Evolutionary conservation across 2,113 vertebrate genomes (phyloP).

Genomic region (Malurus elegans): DNA sequence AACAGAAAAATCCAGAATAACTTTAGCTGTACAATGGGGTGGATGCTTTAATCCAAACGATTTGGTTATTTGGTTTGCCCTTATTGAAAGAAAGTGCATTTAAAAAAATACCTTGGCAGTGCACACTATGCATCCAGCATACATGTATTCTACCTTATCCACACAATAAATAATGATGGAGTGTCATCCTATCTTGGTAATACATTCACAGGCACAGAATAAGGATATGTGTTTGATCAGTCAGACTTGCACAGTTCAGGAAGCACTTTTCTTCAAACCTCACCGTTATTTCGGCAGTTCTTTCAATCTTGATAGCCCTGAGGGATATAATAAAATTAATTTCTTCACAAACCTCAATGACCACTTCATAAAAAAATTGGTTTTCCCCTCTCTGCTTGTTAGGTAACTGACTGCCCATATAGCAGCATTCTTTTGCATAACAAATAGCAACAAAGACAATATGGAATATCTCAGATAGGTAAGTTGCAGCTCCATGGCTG

Average conservation of each 20-base stretch:
- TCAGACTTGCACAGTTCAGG: not conserved
- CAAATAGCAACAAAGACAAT: not conserved
- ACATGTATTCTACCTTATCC: not conserved
- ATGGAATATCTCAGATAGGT: not conserved
- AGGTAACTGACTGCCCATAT: not conserved
- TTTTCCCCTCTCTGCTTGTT: not conserved
- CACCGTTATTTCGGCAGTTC: not conserved
- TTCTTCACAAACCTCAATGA: not conserved
- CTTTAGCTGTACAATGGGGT: not conserved
- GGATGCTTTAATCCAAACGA: not conserved
- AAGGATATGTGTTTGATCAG: not conserved
- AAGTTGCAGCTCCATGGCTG: not conserved
- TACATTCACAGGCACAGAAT: not conserved
- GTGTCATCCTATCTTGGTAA: not conserved
- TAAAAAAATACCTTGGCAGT: not conserved
- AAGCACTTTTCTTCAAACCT: not conserved
- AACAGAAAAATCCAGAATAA: not conserved
- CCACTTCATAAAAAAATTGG: not conserved
- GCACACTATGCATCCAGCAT: not conserved
- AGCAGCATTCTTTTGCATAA: not conserved
- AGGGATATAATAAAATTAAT: not conserved
- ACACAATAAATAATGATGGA: not conserved
- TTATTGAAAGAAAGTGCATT: not conserved
- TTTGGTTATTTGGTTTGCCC: not conserved
- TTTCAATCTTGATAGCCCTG: not conserved